phyloP scores from a whole-genome alignment of 2,113 vertebrate species.

The Echinops telfairi region DNA sequence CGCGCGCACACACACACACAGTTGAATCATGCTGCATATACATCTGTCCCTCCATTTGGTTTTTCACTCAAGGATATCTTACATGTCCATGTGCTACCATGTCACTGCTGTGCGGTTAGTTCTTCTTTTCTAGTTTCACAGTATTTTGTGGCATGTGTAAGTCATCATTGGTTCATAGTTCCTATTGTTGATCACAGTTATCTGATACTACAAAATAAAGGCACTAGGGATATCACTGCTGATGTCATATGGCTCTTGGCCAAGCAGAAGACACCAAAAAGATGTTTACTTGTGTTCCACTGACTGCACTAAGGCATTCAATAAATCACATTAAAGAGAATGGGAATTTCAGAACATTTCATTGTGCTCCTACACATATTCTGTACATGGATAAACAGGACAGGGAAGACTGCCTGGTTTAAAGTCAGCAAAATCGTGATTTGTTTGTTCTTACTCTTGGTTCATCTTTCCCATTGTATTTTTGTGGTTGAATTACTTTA shows the following conservation, averaged over 20 bases:
- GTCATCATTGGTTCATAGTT: neutral
- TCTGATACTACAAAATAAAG: neutral
- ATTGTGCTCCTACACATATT: no score
- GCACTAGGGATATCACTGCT: no score
- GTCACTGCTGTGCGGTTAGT: neutral
- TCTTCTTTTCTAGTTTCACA: neutral
- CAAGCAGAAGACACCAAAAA: no score
- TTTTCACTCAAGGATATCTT: neutral
- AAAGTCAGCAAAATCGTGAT: neutral
- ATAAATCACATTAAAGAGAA: no score
- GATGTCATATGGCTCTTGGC: no score
- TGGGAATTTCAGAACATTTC: no score
- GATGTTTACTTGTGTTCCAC: no score
- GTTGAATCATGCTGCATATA: neutral
- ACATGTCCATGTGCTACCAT: neutral
- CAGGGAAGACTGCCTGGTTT: no score
- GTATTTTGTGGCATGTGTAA: neutral
- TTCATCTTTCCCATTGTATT: conserved; percentile 32
- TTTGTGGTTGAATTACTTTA: neutral
- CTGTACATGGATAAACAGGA: no score
- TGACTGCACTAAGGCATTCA: no score
- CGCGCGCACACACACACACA: neutral
- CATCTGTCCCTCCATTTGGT: neutral
- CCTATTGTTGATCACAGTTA: conserved; percentile 39
- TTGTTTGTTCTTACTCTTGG: conserved; percentile 27